Evolutionary conservation across 2,888 invertebrate genomes (phyloP).

Genomic region (Cephus rjabovi): DNA sequence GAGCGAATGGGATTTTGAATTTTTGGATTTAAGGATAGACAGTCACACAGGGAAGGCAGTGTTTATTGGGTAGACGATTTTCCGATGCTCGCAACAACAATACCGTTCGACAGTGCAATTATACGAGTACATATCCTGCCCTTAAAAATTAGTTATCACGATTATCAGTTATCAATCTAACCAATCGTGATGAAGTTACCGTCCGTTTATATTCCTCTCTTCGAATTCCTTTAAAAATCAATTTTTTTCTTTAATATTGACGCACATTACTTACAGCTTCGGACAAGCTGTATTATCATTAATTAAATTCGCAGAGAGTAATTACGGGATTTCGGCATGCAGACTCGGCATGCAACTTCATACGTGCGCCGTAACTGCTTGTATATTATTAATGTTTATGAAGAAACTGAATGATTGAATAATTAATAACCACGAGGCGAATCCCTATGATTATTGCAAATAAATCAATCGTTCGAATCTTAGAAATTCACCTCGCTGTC

Average conservation of each 20-base stretch:
- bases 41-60: background rate
- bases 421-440: background rate
- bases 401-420: background rate
- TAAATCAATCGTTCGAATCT: background rate
- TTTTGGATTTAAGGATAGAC: background rate
- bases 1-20: background rate
- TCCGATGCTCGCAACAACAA: background rate
- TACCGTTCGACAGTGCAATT: background rate
- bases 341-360: background rate
- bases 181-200: background rate
- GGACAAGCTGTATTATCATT: background rate
- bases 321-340: background rate
- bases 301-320: background rate
- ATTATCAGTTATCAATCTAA: background rate
- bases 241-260: background rate
- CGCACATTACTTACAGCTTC: background rate
- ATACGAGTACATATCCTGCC: background rate
- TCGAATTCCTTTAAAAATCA: background rate
- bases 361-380: background rate
- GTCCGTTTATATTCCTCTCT: background rate
- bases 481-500: background rate
- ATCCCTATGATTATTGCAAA: background rate
- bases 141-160: background rate
- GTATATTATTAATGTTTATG: background rate
- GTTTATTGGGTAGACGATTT: background rate